Evolutionary conservation across 2,888 invertebrate genomes (phyloP).

Genomic region (Nemotelus pantherinus): DNA sequence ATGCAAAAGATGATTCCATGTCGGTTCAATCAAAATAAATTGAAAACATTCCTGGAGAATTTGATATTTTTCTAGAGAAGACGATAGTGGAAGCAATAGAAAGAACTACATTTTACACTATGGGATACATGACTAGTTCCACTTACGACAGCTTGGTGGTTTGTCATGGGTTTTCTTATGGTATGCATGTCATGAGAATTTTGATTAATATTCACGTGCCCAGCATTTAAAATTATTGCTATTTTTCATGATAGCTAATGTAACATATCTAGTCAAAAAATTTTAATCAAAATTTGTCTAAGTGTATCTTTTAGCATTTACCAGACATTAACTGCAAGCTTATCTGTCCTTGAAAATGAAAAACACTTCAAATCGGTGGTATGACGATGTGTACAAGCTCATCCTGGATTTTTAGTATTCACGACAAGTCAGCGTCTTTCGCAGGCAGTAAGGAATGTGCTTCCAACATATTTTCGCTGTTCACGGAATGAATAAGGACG

Average conservation of each 20-base stretch:
- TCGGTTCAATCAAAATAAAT: conserved; percentile 31
- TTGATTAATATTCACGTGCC: no score
- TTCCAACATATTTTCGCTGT: conserved; percentile 19
- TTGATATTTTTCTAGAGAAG: background rate
- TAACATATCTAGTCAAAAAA: no score
- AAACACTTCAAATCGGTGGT: background rate
- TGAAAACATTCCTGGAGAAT: conserved; percentile 20
- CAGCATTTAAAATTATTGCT: no score
- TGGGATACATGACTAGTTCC: background rate
- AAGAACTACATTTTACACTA: background rate
- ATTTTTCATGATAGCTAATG: no score
- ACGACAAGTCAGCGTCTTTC: conserved; percentile 5
- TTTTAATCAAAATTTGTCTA: no score
- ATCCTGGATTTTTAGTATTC: conserved; percentile 22
- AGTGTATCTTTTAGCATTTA: no score
- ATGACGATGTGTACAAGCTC: no score
- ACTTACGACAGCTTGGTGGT: background rate
- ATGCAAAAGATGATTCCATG: conserved; percentile 31
- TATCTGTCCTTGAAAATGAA: background rate
- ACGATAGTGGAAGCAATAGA: background rate
- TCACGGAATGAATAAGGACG: conserved; percentile 27
- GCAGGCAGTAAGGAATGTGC: conserved; percentile 27
- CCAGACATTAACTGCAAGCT: background rate
- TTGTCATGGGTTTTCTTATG: no score
- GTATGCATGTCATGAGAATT: no score